Percentiles rank a stretch among this genome's conserved stretches.
Conservation (phyloP, 2,888 invertebrate species). For the Andrena dorsata region DNA sequence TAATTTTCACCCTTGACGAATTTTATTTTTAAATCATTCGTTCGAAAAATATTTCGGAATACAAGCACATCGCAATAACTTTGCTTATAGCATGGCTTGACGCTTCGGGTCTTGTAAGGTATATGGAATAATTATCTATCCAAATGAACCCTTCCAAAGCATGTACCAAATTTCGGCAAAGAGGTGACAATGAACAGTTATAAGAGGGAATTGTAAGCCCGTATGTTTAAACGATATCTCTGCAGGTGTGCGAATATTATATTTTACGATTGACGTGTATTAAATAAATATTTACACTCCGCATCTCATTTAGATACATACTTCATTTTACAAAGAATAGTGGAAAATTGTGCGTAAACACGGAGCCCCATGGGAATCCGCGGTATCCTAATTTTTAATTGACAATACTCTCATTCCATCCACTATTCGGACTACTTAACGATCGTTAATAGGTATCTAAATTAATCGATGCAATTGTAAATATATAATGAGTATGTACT, state of each 20-base stretch:
- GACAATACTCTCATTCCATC: conserved; percentile 78
- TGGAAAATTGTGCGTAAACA: conserved; percentile 50
- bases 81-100: conserved; percentile 60
- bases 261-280: conserved; percentile 33
- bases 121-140: conserved; percentile 50
- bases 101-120: conserved; percentile 53
- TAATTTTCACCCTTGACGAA: conserved; percentile 15
- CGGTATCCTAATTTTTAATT: conserved; percentile 72
- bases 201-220: not conserved
- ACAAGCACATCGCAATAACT: conserved; percentile 65
- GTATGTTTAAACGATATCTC: conserved; percentile 21
- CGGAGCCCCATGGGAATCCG: conserved; percentile 27
- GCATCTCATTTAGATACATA: conserved; percentile 8
- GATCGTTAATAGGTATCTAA: conserved; percentile 49
- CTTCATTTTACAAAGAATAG: conserved; percentile 47
- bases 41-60: conserved; percentile 37
- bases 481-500: conserved; percentile 48
- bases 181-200: conserved; percentile 19
- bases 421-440: conserved; percentile 66
- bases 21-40: conserved; percentile 5
- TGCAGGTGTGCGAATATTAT: conserved; percentile 33
- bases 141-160: conserved; percentile 39
- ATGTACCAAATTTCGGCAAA: conserved; percentile 16
- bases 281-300: conserved; percentile 18
- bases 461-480: conserved; percentile 53